Evolutionary conservation across 2,888 invertebrate species (phyloP), one percentile per base, ranked within the genome.

Genomic region (Gnatocerus cornutus): DNA sequence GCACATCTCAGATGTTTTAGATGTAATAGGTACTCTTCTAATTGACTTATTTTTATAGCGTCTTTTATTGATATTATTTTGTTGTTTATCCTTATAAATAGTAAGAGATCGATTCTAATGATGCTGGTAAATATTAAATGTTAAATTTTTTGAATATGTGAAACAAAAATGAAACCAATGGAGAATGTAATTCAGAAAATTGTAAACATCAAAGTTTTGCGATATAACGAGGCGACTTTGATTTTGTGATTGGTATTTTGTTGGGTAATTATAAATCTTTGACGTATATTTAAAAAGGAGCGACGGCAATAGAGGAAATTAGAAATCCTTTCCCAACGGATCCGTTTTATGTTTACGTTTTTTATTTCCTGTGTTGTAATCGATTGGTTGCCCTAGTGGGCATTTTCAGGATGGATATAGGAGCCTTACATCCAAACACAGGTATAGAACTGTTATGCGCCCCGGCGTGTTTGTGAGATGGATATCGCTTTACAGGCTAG

Each of bases 401-500:
- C 39, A 33, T 37, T 55, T 55, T 16, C 10, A 12, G 14, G 16
- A 39, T 16, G 33, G 55, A 37, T 55, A 55, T 55, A 55, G n/a
- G 14, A 8, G 30, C 27, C 12, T n/a, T 39, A 39, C 55, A 55
- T 37, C 4, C 50, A 50, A 29, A 55, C 37, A 33, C 29, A 39
- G 55, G 39, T 55, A 30, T 52, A 52, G 33, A 30, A 33, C 13
- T 52, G 52, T 55, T 55, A 55, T 55, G 53, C 46, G 43, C 12
- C 43, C 29, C 45, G 59, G 14, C 30, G 59, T 69, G 68, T 66
- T 63, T 69, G 68, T 58, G 50, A 64, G 73, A 74, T 73, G 70
- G 63, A 73, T 74, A 74, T 71, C 68, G 68, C 63, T 71, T 71
- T 65, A 65, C 63, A 62, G 56, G 16, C 43, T 48, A 45, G 56